These are phyloP conservation scores for Drosophila emarginata DNA, from an alignment of 2,888 invertebrate genomes.

Conservation along the genomic window DNA sequence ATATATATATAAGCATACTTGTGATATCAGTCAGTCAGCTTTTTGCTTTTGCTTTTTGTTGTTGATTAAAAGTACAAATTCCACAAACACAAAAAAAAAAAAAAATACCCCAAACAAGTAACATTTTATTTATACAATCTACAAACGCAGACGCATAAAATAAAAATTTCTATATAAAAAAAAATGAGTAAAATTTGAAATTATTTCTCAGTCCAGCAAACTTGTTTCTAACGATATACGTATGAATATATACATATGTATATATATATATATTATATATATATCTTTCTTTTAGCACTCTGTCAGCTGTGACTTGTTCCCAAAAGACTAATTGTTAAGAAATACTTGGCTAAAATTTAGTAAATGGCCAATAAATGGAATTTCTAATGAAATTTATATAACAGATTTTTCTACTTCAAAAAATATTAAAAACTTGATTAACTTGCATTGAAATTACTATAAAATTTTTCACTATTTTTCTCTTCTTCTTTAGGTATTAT, in stretches of 20 bases:
- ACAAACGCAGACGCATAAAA: slow-evolving; percentile 4
- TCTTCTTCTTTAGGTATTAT: neutral
- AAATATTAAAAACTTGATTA: too few species aligned
- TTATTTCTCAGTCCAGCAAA: neutral
- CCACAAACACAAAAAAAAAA: neutral
- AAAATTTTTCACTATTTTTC: neutral
- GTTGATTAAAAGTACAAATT: slow-evolving; percentile 9
- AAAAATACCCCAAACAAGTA: neutral
- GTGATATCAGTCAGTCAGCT: slow-evolving; percentile 5
- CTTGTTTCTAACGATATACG: neutral
- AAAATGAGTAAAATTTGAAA: neutral
- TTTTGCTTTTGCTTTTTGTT: neutral
- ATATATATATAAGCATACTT: slow-evolving; percentile 1
- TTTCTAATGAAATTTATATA: neutral
- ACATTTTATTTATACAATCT: slow-evolving; percentile 8
- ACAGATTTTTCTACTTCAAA: too few species aligned
- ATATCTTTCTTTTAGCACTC: slow-evolving; percentile 9
- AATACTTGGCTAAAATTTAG: too few species aligned
- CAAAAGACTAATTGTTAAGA: slow-evolving; percentile 28
- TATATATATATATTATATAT: neutral
- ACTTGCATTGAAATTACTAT: too few species aligned
- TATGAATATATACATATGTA: neutral
- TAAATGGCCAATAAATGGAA: neutral
- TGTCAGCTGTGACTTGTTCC: slow-evolving; percentile 33
- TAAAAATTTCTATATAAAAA: neutral